phyloP scores from a whole-genome alignment of 1,140 invertebrate species.

The Bombus sylvicola region DNA sequence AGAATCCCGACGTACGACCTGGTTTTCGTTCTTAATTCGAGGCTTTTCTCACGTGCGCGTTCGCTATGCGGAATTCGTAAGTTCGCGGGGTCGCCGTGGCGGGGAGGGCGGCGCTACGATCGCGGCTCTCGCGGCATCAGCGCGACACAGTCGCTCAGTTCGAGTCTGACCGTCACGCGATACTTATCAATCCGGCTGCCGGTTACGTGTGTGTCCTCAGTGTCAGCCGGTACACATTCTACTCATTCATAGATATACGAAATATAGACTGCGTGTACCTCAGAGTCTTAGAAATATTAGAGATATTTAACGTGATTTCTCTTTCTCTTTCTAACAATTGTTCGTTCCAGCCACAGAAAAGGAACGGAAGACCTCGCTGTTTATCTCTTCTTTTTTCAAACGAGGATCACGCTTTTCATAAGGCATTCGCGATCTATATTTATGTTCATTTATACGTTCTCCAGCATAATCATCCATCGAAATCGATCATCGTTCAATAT shows the following conservation, averaged over 20 bases:
- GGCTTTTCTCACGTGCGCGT: constrained; percentile 47
- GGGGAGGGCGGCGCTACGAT: constrained; percentile 28
- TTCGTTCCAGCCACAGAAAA: too few relatives aligned
- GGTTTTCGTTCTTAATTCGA: constrained; percentile 41
- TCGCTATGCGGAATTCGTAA: constrained; percentile 31
- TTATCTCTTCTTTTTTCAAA: too few relatives aligned
- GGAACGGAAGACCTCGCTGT: too few relatives aligned
- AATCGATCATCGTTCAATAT: background rate
- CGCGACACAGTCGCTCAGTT: constrained; percentile 39
- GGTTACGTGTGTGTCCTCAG: background rate
- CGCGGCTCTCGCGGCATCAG: constrained; percentile 20
- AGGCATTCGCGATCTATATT: too few relatives aligned
- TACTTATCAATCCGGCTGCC: background rate
- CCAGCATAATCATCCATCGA: background rate
- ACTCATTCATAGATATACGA: too few relatives aligned
- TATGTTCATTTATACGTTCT: too few relatives aligned
- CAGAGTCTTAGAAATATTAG: too few relatives aligned
- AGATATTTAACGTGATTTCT: too few relatives aligned
- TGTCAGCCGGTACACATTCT: background rate
- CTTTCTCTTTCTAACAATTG: too few relatives aligned
- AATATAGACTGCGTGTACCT: too few relatives aligned
- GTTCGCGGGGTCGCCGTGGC: constrained; percentile 41
- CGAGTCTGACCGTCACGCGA: constrained; percentile 42
- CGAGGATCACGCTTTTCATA: too few relatives aligned
- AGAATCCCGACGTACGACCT: constrained; percentile 27